Evolutionary conservation across 2,113 vertebrate species (phyloP).

Genomic region (Ictidomys tridecemlineatus): DNA sequence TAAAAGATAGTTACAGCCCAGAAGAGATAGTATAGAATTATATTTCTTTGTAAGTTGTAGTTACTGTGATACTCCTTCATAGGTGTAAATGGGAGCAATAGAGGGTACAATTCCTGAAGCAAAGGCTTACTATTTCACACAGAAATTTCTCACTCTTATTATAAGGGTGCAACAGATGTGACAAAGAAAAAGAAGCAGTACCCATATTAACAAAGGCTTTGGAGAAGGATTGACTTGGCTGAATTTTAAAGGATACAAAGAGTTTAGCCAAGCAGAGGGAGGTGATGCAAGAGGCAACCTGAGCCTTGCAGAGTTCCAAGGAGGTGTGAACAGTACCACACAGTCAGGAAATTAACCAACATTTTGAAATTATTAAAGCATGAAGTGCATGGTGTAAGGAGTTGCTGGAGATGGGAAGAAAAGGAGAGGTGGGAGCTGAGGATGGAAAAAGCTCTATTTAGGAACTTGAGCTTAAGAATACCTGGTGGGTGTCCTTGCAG

Average conservation of each 20-base stretch:
- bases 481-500: background rate
- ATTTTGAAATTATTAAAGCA: background rate
- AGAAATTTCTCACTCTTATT: background rate
- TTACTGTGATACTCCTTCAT: background rate
- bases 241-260: background rate
- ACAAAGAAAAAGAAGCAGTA: background rate
- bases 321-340: background rate
- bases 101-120: background rate
- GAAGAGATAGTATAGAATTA: background rate
- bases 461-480: background rate
- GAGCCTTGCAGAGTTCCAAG: background rate
- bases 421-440: background rate
- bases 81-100: background rate
- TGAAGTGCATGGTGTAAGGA: background rate
- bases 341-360: background rate
- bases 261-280: background rate
- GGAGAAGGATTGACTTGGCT: background rate
- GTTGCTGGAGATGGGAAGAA: background rate
- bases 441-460: background rate
- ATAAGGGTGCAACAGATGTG: background rate
- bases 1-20: background rate
- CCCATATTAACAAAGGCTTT: background rate
- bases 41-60: background rate
- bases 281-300: background rate
- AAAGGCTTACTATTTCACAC: background rate